Base-by-base conservation (phyloP, 2,797 vertebrate species). In the Thripadectes ignobilis region DNA sequence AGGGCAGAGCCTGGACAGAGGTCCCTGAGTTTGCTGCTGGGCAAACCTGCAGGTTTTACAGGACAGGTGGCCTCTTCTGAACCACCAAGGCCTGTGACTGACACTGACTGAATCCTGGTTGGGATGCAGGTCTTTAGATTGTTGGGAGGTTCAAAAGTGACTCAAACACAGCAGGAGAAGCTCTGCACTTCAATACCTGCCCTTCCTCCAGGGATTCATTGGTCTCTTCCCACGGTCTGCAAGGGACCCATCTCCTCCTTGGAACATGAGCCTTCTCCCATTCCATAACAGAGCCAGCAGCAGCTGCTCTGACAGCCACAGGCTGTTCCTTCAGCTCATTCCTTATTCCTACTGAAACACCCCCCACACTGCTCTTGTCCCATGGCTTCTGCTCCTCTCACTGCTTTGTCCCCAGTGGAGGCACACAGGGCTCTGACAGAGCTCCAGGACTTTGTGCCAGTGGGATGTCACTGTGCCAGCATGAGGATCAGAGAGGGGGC, bases 381-480 rank as follows among this genome's bases (percentile, higher is more conserved):
- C 18, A 1, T 10, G 27, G 61, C 14, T 80, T 69, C 46, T 89
- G 51, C 22, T 80, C 36, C 57, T 73, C 74, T 89, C 82, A 21
- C 14, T 58, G 66, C 32, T 54, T 1, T 43, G 19, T 69, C 34
- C 26, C 23, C 41, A 41, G 41, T 4, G 0, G 14, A 0, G 51
- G 18, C 68, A 61, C 6, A 9, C 41, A 30, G 30, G 58, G 12
- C 6, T 46, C 75, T 6, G 65, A 45, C n/a, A 23, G 49, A 57
- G 54, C 74, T 58, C 43, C 38, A 88, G 78, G 52, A 29, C 38
- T 51, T 51, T 7, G 63, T 55, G 73, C 59, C 15, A 39, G 13
- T 23, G 12, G 69, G 30, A 59, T 2, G 5, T 51, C 72, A 61
- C 76, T 10, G 63, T 55, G 73, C 55, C 15, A 38, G 13, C 36